Evolutionary conservation across 2,113 vertebrate genomes (phyloP), one percentile per base, ranked within the genome.

Genomic region (Casuarius casuarius): DNA sequence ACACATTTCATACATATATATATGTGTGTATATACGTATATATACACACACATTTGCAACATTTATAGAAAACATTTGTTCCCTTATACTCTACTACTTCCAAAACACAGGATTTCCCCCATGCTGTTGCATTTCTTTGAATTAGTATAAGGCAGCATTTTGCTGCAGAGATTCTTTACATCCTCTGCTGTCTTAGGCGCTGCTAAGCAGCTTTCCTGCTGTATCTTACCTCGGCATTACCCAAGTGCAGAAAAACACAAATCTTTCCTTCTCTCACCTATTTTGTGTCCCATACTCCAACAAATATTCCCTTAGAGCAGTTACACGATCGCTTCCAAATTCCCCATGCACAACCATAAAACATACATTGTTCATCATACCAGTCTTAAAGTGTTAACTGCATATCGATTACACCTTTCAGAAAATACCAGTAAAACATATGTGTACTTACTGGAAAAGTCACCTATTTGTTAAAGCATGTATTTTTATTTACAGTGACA

Each of bases 401-500:
- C 33, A 1, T 68, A 93, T 95, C 28, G 71, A 71, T 93, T 86
- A 78, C 49, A 94, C 56, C 67, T 94, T 88, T 96, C 84, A 66
- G 81, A 92, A 97, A 96, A 93, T 40, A 63, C 58, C 49, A 81
- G 51, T 85, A 73, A 92, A 92, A 78, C 54, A 17, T 44, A 18
- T 9, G 58, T 63, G 68, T 58, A 71, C 70, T 91, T 94, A 82
- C 70, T 81, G 67, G 68, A 84, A 95, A 92, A 95, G 92, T 48
- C 28, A 33, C 28, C 49, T 76, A 66, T 68, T 75, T 87, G 56
- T 84, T 78, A 80, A 38, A 77, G 40, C 4, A 10, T 17, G 49
- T 82, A 80, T 87, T 76, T 95, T 77, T 92, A 92, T 92, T 94
- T 92, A 76, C 80, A 78, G 80, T 20, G 84, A 77, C 54, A 68